These are phyloP conservation scores for Plectropomus leopardus DNA, from an alignment of 2,113 vertebrate species.

Conservation along the genomic window DNA sequence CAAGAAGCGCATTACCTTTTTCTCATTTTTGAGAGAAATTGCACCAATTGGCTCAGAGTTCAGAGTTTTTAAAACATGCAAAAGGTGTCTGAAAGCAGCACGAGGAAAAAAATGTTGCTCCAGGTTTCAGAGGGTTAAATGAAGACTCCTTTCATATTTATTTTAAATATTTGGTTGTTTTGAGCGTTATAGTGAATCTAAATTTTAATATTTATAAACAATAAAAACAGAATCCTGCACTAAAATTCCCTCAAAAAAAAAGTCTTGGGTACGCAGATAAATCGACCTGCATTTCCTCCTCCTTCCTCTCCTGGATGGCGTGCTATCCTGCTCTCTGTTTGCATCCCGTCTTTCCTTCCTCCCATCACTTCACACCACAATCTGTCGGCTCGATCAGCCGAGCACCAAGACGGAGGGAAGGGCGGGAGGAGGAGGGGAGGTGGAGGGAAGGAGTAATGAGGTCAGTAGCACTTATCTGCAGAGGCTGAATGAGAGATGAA, in stretches of 20 bases:
- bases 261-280: neutral
- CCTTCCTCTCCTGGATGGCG: neutral
- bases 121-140: too few species aligned
- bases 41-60: too few species aligned
- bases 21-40: too few species aligned
- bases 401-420: slow-evolving; percentile 18
- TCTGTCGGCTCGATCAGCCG: slow-evolving; percentile 67
- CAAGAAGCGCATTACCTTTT: too few species aligned
- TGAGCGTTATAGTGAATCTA: neutral
- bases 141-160: neutral
- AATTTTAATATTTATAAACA: too few species aligned
- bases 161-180: neutral
- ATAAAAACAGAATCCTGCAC: neutral
- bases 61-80: too few species aligned
- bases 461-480: slow-evolving; percentile 74
- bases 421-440: neutral
- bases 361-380: slow-evolving; percentile 51
- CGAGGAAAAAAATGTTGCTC: too few species aligned
- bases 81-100: too few species aligned
- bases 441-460: slow-evolving; percentile 66
- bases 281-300: neutral
- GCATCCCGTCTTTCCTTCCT: slow-evolving; percentile 14
- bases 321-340: neutral
- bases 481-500: slow-evolving; percentile 39
- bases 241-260: neutral